Conservation (phyloP, 1,140 invertebrate genomes). For the Diachasmimorpha longicaudata region DNA sequence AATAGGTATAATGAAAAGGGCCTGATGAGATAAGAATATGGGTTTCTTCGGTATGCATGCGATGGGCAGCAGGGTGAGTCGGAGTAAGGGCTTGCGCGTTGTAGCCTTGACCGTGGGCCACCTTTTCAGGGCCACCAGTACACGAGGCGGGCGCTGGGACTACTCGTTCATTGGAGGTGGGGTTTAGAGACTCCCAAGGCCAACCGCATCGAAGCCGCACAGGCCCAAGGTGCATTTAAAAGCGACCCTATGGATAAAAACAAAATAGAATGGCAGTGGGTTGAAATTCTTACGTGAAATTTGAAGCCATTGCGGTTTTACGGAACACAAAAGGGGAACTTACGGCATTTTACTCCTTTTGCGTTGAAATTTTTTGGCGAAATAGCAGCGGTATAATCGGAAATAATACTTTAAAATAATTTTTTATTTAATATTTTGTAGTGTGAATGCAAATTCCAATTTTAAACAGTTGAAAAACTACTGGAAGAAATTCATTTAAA, state of each 20-base stretch:
- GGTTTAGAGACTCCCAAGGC: constrained; percentile 40
- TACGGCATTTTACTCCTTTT: too few species aligned
- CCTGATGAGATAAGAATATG: constrained; percentile 6
- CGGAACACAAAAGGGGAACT: too few species aligned
- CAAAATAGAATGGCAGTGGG: not conserved
- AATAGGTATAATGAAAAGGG: not conserved
- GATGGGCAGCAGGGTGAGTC: constrained; percentile 20
- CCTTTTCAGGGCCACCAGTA: constrained; percentile 40
- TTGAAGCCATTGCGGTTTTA: not conserved
- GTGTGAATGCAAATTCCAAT: too few species aligned
- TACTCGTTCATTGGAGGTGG: constrained; percentile 28
- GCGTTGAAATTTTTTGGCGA: too few species aligned
- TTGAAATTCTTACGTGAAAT: not conserved
- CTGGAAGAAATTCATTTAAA: too few species aligned
- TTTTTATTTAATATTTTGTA: too few species aligned
- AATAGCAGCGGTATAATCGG: too few species aligned
- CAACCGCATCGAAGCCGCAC: constrained; percentile 46
- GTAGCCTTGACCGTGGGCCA: constrained; percentile 53
- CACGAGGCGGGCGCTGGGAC: not conserved
- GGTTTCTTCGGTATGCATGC: not conserved
- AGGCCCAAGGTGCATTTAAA: constrained; percentile 39
- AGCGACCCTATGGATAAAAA: constrained; percentile 5
- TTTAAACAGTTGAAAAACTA: too few species aligned
- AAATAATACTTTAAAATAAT: too few species aligned
- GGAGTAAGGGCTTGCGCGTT: constrained; percentile 25